Percentiles rank a stretch among this genome's conserved stretches.
Evolutionary conservation across 2,888 invertebrate genomes (phyloP).

Genomic region (Epistrophe grossulariae): DNA sequence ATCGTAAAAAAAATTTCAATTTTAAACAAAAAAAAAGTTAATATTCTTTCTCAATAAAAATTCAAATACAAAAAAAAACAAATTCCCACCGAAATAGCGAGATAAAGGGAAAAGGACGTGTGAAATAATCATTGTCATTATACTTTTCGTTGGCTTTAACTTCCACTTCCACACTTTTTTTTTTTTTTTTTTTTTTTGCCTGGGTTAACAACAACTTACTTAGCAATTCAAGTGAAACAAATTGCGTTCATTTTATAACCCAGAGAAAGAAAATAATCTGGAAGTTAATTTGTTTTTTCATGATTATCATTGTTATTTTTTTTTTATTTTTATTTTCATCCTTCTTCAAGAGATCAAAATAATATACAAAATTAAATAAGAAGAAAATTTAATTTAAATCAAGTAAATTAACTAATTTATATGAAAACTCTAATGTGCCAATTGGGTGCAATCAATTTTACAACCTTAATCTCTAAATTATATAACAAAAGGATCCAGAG

Average conservation of each 20-base stretch:
- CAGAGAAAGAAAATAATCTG: background rate
- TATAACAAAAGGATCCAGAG: background rate
- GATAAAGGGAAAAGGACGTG: too few species aligned
- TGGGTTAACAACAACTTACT: background rate
- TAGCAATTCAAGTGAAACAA: constrained; percentile 8
- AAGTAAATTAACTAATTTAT: constrained; percentile 31
- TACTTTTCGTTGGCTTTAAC: background rate
- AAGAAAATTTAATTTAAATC: constrained; percentile 14
- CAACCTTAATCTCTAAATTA: constrained; percentile 3
- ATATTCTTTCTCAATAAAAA: background rate
- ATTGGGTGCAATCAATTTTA: constrained; percentile 18
- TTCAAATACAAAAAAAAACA: constrained; percentile 5
- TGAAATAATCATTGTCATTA: constrained; percentile 14
- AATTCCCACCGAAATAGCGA: background rate
- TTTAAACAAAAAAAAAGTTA: background rate
- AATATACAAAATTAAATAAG: background rate
- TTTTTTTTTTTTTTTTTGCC: background rate
- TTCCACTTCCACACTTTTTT: background rate
- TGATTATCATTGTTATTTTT: constrained; percentile 1
- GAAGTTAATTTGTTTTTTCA: background rate
- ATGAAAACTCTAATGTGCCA: constrained; percentile 10
- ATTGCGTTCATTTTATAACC: constrained; percentile 6
- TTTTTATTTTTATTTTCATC: background rate
- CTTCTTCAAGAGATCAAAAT: background rate
- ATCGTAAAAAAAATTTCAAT: background rate